These are phyloP conservation scores for Notodonta ziczac DNA, from an alignment of 2,888 invertebrate species.

Conservation along the genomic window DNA sequence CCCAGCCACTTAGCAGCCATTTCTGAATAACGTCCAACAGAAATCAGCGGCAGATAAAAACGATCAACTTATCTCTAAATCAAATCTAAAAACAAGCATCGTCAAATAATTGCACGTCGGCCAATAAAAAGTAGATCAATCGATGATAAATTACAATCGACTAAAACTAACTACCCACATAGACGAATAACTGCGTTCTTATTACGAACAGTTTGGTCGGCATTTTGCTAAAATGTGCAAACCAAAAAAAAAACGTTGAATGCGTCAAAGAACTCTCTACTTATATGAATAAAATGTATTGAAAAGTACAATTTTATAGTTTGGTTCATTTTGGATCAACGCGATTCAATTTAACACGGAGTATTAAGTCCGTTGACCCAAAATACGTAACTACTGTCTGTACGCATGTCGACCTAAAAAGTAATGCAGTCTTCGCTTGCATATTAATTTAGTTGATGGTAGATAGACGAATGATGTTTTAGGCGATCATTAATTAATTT, in stretches of 20 bases:
- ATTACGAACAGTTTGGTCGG: neutral
- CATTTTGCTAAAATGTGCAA: no score
- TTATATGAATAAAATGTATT: no score
- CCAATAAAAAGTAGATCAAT: constrained; percentile 14
- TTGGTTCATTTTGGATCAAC: neutral
- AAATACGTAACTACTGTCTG: constrained; percentile 3
- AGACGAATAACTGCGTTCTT: constrained; percentile 6
- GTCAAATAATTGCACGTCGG: neutral
- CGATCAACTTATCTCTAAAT: neutral
- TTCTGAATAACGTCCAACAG: neutral
- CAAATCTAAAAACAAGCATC: neutral
- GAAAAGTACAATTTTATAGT: no score
- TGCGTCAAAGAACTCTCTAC: neutral
- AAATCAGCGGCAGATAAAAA: neutral
- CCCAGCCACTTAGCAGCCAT: neutral
- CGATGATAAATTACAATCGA: constrained; percentile 9
- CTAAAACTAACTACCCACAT: constrained; percentile 12
- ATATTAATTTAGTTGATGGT: constrained; percentile 7
- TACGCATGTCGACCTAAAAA: constrained; percentile 5
- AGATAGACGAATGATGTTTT: constrained; percentile 3
- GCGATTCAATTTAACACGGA: constrained; percentile 1
- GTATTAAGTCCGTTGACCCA: constrained; percentile 20
- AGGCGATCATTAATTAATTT: constrained; percentile 4
- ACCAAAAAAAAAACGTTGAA: neutral
- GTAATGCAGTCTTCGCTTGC: constrained; percentile 8